Evolutionary conservation across 2,888 invertebrate species (phyloP).

Genomic region (Ptilodon capucinus): DNA sequence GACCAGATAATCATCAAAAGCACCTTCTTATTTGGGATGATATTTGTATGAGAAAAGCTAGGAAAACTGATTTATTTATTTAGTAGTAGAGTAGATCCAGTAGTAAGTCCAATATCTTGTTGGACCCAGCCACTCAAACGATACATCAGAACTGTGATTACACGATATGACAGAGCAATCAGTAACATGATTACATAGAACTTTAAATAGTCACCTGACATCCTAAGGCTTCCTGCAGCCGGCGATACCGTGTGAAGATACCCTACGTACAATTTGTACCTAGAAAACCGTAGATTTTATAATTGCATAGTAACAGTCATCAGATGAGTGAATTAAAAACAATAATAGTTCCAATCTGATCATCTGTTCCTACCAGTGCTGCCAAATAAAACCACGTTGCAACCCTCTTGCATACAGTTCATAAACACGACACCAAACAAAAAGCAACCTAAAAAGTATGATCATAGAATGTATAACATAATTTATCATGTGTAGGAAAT

Average conservation of each 20-base stretch:
- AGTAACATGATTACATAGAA: background rate
- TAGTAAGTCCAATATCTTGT: background rate
- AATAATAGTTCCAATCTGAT: constrained; percentile 30
- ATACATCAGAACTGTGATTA: background rate
- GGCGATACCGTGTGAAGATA: no score
- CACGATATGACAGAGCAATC: background rate
- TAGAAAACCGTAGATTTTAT: no score
- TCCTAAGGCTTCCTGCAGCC: no score
- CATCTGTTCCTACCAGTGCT: constrained; percentile 30
- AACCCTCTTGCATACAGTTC: constrained; percentile 9
- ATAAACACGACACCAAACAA: constrained; percentile 4
- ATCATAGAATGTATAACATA: constrained; percentile 4
- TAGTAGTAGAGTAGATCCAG: no score
- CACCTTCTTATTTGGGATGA: no score
- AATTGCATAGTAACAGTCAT: background rate
- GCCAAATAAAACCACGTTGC: constrained; percentile 29
- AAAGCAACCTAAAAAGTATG: constrained; percentile 2
- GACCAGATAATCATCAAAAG: no score
- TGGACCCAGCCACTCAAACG: background rate
- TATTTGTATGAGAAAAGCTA: no score
- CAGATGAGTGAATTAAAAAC: constrained; percentile 31
- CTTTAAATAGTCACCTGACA: background rate
- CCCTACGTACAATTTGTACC: no score
- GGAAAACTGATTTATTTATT: no score
- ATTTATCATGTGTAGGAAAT: constrained; percentile 8